These are phyloP conservation scores for Phalacrocorax carbo DNA, from an alignment of 2,113 vertebrate genomes.

Conservation along the genomic window DNA sequence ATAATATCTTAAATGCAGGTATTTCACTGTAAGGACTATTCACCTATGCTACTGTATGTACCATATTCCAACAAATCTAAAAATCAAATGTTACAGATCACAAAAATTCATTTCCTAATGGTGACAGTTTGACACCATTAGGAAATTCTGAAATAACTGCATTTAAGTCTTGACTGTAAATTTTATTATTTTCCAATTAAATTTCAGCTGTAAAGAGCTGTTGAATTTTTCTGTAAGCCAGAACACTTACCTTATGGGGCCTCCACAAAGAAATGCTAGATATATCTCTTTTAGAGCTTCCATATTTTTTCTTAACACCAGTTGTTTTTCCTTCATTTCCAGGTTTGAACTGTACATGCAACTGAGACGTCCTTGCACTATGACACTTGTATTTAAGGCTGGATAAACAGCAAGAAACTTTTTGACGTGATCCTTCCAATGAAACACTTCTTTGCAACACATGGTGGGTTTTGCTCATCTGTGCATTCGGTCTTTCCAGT, in stretches of 20 bases:
- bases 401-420: conserved; percentile 84
- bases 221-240: background rate
- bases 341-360: conserved; percentile 89
- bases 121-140: background rate
- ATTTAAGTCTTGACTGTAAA: background rate
- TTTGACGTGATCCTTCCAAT: conserved; percentile 81
- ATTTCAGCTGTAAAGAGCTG: background rate
- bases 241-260: conserved; percentile 82
- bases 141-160: background rate
- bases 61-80: background rate
- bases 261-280: conserved; percentile 57
- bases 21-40: background rate
- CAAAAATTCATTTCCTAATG: background rate
- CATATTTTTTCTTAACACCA: conserved; percentile 65
- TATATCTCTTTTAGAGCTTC: conserved; percentile 65
- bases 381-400: conserved; percentile 80
- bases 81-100: background rate
- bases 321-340: conserved; percentile 74
- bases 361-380: conserved; percentile 78
- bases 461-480: conserved; percentile 66
- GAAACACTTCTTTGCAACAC: conserved; percentile 91
- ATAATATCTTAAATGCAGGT: background rate
- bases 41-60: background rate
- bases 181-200: background rate
- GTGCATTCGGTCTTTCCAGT: conserved; percentile 61